A percentile compares a stretch with the other conserved stretches of the same genome.
Conservation (phyloP, 2,888 invertebrate genomes). For the Parelbella ahira region DNA sequence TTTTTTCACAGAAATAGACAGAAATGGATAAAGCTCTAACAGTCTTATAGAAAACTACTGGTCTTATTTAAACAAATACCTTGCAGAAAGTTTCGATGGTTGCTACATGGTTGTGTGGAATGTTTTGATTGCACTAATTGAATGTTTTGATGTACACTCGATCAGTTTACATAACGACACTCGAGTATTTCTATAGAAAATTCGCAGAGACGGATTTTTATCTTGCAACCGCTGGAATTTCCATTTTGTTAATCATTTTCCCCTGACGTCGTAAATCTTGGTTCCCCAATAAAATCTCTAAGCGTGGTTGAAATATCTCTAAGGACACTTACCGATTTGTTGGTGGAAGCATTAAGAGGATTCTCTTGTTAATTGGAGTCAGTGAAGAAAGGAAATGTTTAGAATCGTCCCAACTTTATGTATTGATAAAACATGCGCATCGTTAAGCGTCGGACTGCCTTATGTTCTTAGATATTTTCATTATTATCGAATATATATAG, state of each 20-base stretch:
- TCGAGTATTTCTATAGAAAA: constrained; percentile 9
- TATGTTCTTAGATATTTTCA: too few species aligned
- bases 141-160: too few species aligned
- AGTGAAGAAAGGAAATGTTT: constrained; percentile 41
- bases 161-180: constrained; percentile 1
- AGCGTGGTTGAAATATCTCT: constrained; percentile 37
- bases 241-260: constrained; percentile 23
- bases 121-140: too few species aligned
- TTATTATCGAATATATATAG: too few species aligned
- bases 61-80: too few species aligned
- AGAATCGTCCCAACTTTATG: constrained; percentile 35
- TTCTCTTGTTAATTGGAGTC: constrained; percentile 47
- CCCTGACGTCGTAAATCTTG: constrained; percentile 18
- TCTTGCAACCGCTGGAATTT: constrained; percentile 11
- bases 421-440: constrained; percentile 19
- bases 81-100: too few species aligned
- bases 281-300: constrained; percentile 27
- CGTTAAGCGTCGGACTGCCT: constrained; percentile 43
- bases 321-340: constrained; percentile 42
- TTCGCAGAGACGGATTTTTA: constrained; percentile 3
- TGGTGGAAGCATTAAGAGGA: constrained; percentile 43
- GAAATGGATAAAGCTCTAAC: too few species aligned
- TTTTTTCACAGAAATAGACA: neutral
- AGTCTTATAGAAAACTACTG: too few species aligned
- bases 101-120: too few species aligned